Percentiles rank a stretch among this genome's conserved stretches.
Evolutionary conservation across 2,113 vertebrate genomes (phyloP).

Genomic region (Pituophis catenifer): DNA sequence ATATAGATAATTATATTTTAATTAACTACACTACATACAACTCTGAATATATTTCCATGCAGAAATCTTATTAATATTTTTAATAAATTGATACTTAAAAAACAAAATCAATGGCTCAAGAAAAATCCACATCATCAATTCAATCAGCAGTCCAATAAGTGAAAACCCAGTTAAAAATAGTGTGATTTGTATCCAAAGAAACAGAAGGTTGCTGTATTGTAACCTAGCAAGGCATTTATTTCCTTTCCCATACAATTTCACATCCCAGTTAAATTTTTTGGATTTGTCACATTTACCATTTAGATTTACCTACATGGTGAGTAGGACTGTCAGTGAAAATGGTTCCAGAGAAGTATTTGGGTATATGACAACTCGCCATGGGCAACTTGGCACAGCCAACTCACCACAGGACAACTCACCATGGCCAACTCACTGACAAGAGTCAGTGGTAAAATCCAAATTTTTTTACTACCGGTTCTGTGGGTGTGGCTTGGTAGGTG

Average conservation of each 20-base stretch:
- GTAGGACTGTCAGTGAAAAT: not conserved
- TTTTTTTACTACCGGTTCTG: too few relatives aligned
- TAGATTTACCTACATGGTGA: not conserved
- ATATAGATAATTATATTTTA: not conserved
- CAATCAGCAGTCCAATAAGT: not conserved
- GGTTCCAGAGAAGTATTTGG: not conserved
- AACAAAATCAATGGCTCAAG: not conserved
- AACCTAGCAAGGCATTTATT: not conserved
- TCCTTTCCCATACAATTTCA: not conserved
- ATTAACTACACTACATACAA: not conserved
- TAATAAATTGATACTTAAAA: not conserved
- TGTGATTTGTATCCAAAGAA: not conserved
- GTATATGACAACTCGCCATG: not conserved
- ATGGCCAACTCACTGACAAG: not conserved
- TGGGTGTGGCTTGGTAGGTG: too few relatives aligned
- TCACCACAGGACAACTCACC: not conserved
- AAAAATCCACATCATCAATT: constrained; percentile 7
- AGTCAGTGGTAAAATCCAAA: too few relatives aligned
- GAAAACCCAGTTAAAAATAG: not conserved
- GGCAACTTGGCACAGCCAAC: too few relatives aligned
- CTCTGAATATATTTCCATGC: not conserved
- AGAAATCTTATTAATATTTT: not conserved
- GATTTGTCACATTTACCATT: not conserved
- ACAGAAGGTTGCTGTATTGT: not conserved
- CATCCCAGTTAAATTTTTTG: not conserved